Evolutionary conservation across 2,888 invertebrate genomes (phyloP), one percentile per base, ranked within the genome.

Genomic region (Nephrotoma flavescens): DNA sequence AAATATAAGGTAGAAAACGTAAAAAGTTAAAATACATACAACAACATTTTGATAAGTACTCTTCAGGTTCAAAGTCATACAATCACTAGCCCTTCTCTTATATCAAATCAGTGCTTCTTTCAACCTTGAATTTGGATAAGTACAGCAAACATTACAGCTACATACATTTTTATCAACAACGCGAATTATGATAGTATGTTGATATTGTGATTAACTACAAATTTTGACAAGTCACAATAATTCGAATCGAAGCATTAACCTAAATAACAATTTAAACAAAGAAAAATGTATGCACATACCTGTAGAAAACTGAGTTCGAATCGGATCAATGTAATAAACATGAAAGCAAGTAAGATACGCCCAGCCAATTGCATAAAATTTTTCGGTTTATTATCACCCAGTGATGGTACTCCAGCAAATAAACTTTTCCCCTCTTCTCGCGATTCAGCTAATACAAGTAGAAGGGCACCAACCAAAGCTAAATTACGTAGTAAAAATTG

Each of bases 331-430:
- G 99, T 99, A 90, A 99, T 94, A 92, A 99, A 99, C 99, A 99
- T 99, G 92, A 99, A 98, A 41, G 99, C 98, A 87, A 99, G 93
- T 87, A 99, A 94, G 88, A 99, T 94, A 89, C 99, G 95, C 52
- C 99, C 99, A 87, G 98, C 97, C 47, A 99, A 93, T 92, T 99
- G 98, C 91, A 99, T 94, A 92, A 98, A 97, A 89, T 97, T 97
- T 92, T 99, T 99, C 87, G 98, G 99, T 90, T 97, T 97, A 92
- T 98, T 99, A 89, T 99, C 99, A 88, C 97, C 97, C 86, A 97
- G 92, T 6, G 95, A 95, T 86, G 97, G 97, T 87, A 97, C 97
- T 41, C 99, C 99, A 85, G 99, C 99, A 92, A 99, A 99, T 87
- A 99, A 93, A 90, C 97, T 97, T 89, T 97, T 96, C 44, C 97